These are phyloP conservation scores for Danaus melanippus DNA, from an alignment of 1,140 invertebrate genomes.

Conservation along the genomic window DNA sequence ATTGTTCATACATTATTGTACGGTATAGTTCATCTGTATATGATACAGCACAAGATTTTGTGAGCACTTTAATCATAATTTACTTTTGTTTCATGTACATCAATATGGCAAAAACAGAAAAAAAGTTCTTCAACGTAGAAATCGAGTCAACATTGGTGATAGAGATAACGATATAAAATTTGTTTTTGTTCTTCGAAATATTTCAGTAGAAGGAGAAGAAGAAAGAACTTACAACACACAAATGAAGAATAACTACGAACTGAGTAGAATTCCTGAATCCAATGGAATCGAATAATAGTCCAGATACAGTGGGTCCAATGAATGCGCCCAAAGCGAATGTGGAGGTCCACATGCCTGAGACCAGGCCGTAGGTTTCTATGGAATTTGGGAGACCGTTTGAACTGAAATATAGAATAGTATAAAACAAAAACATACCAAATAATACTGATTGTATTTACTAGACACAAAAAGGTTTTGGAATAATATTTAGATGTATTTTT, in stretches of 20 bases:
- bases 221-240: conserved; percentile 78
- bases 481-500: too few species aligned
- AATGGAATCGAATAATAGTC: conserved; percentile 81
- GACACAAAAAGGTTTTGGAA: too few species aligned
- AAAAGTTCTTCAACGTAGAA: too few species aligned
- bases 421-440: too few species aligned
- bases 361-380: conserved; percentile 86
- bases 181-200: too few species aligned
- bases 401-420: conserved; percentile 54
- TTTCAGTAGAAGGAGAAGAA: not conserved
- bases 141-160: too few species aligned
- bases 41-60: conserved; percentile 8
- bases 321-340: conserved; percentile 89
- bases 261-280: conserved; percentile 81
- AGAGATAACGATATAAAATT: too few species aligned
- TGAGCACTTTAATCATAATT: conserved; percentile 2
- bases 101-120: too few species aligned
- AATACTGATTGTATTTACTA: too few species aligned
- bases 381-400: conserved; percentile 83
- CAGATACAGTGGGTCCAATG: conserved; percentile 84
- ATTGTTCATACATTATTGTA: too few species aligned
- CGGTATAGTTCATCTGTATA: too few species aligned
- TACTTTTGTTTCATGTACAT: not conserved
- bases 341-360: conserved; percentile 89
- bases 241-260: conserved; percentile 80